phyloP scores from a whole-genome alignment of 2,888 invertebrate genomes.

The Liopterus haemorrhoidalis region DNA sequence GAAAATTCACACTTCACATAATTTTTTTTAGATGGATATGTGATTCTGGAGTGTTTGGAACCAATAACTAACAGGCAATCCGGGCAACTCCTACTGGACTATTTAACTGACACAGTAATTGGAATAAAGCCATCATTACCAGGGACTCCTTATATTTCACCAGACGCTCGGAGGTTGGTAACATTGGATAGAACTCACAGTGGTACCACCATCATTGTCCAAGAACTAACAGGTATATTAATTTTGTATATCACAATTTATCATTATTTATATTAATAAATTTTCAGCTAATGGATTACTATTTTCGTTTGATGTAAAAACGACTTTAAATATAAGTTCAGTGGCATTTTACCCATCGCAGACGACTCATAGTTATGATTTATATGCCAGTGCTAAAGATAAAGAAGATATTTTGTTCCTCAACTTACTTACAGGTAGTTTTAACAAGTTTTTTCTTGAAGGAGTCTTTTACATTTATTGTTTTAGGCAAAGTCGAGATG shows the following conservation, averaged over 20 bases:
- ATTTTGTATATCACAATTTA: background rate
- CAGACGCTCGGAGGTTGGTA: conserved; percentile 63
- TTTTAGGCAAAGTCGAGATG: conserved; percentile 65
- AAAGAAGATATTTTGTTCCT: conserved; percentile 67
- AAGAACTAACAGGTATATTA: conserved; percentile 56
- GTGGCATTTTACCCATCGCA: conserved; percentile 67
- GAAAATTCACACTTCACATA: too few species aligned
- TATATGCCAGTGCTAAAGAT: conserved; percentile 65
- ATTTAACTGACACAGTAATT: conserved; percentile 64
- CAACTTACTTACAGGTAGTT: conserved; percentile 59
- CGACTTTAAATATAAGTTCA: conserved; percentile 65
- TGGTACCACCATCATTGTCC: conserved; percentile 58
- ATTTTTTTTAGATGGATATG: conserved; percentile 57
- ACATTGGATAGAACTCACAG: conserved; percentile 56
- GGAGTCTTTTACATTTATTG: background rate
- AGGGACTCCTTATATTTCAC: conserved; percentile 62
- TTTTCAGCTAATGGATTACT: conserved; percentile 57
- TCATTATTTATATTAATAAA: background rate
- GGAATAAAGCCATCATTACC: conserved; percentile 57
- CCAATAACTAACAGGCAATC: conserved; percentile 57
- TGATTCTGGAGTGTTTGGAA: conserved; percentile 64
- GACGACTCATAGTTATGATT: conserved; percentile 65
- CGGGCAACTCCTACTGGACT: conserved; percentile 64
- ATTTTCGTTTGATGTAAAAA: conserved; percentile 68
- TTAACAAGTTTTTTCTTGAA: background rate